These are phyloP conservation scores for Scyliorhinus canicula DNA, from an alignment of 2,797 vertebrate genomes.

Conservation along the genomic window DNA sequence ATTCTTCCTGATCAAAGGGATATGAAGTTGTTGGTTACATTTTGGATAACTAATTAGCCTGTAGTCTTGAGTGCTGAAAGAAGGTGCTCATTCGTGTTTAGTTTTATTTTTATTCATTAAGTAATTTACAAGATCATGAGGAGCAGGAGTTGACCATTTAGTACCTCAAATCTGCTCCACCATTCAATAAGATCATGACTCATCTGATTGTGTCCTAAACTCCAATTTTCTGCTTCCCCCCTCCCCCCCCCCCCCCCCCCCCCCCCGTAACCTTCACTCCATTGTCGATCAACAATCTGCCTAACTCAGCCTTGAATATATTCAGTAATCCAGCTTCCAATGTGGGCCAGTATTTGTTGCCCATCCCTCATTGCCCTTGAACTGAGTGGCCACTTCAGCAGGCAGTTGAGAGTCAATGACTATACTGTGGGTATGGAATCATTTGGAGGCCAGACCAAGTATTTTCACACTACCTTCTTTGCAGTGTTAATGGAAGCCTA, in stretches of 20 bases:
- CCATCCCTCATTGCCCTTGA: no score
- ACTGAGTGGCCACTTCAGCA: no score
- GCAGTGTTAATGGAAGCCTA: no score
- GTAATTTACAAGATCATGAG: not conserved
- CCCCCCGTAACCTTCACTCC: not conserved
- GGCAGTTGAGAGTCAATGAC: no score
- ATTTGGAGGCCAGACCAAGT: no score
- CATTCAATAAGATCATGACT: not conserved
- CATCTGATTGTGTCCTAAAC: not conserved
- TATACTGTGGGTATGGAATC: no score
- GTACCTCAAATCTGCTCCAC: not conserved
- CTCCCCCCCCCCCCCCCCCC: no score
- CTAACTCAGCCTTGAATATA: not conserved
- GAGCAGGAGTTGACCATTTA: not conserved
- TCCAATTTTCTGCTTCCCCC: not conserved
- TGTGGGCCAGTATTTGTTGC: no score
- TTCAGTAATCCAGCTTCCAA: not conserved
- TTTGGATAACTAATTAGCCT: not conserved
- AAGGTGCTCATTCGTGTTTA: not conserved
- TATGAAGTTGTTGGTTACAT: not conserved
- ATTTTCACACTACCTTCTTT: no score
- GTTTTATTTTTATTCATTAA: not conserved
- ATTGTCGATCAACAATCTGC: not conserved
- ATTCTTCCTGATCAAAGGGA: not conserved
- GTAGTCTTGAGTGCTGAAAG: not conserved